Evolutionary conservation across 2,113 vertebrate genomes (phyloP), one percentile per base, ranked within the genome.

Genomic region (Bubo bubo): DNA sequence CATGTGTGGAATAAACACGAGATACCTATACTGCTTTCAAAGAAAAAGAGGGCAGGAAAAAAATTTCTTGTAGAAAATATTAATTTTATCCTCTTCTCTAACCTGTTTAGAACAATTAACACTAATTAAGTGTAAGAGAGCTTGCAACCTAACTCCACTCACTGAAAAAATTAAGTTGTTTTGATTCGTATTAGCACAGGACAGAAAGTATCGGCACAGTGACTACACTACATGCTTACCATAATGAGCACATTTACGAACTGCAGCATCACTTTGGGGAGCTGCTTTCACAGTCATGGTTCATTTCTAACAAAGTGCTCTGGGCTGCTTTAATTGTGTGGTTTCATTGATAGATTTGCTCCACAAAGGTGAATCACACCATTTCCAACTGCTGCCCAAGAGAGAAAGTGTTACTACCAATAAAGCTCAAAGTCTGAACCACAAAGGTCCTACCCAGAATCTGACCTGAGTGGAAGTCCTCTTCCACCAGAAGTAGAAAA

Each of bases 211-310:
- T 5, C 23, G 56, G 63, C 22, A 6, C 9, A 37, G 55, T 20
- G 76, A 43, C 34, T 68, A 47, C 20, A 4, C 49, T 4, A 52
- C 68, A 67, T 6, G 2, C 28, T 26, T 9, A 23, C 28, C 35
- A 5, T 6, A 52, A 16, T 0, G 0, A 59, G 39, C 35, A 34
- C 19, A 3, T 62, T 20, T 58, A 35, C 47, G 17, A 60, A 24
- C 71, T 20, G 63, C 1, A 0, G 56, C 82, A 70, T 28, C 0
- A 0, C 39, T 45, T 55, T 73, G 47, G 16, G 35, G 23, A 82
- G 23, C 3, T 83, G 88, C 2, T 70, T 83, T 80, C 79, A 75
- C 27, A 77, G 80, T 28, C 47, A 12, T 3, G 6, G 15, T 8
- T 80, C 47, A 27, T 43, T 55, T 81, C 76, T 63, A 58, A 47